A percentile compares a stretch with the other conserved stretches of the same genome.
Evolutionary conservation across 2,113 vertebrate genomes (phyloP).

Genomic region (Passer montanus): DNA sequence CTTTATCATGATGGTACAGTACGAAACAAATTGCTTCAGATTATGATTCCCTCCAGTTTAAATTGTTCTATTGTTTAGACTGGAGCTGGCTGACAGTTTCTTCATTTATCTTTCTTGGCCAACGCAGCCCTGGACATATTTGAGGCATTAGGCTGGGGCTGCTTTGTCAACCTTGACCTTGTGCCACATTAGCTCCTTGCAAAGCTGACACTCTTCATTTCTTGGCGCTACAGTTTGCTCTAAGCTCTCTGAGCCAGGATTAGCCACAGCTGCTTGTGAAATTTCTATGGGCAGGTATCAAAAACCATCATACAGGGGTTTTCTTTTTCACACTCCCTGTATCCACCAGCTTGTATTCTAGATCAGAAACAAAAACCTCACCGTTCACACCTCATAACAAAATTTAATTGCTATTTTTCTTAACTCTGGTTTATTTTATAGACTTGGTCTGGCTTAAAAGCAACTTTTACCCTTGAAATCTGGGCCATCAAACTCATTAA

Average conservation of each 20-base stretch:
- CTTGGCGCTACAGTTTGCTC: not conserved
- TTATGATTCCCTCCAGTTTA: conserved; percentile 36
- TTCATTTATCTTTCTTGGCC: conserved; percentile 26
- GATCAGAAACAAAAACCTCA: not conserved
- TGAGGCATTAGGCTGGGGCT: not conserved
- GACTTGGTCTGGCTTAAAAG: not conserved
- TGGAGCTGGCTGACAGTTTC: conserved; percentile 29
- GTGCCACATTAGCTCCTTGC: conserved; percentile 33
- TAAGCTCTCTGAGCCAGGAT: not conserved
- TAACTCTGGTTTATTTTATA: not conserved
- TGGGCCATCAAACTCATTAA: not conserved
- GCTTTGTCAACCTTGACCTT: conserved; percentile 63
- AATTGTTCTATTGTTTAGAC: conserved; percentile 53
- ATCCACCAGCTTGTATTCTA: not conserved
- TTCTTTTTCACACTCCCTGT: not conserved
- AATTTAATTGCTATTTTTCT: not conserved
- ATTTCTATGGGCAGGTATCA: not conserved
- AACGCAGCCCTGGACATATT: not conserved
- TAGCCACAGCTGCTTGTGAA: not conserved
- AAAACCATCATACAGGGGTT: not conserved
- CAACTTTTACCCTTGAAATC: not conserved
- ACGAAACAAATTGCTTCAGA: conserved; percentile 52
- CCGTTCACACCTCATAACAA: not conserved
- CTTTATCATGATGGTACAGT: conserved; percentile 24
- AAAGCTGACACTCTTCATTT: conserved; percentile 63